Conservation (phyloP, 2,888 invertebrate species). For the Alentia gelatinosa region DNA sequence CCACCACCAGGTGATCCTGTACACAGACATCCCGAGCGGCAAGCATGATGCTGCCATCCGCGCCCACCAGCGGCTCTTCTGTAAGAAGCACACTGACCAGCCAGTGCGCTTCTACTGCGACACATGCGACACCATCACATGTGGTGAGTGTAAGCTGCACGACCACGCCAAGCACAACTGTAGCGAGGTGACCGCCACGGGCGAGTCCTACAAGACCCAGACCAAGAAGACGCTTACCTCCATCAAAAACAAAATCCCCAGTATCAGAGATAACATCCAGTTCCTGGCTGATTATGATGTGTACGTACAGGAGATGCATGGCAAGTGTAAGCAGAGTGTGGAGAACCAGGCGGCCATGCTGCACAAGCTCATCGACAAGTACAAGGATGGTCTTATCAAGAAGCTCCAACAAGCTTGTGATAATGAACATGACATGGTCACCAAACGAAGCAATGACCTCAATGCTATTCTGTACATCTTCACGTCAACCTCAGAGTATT, state of each 20-base stretch:
- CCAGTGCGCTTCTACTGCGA: constrained; percentile 69
- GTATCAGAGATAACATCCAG: constrained; percentile 68
- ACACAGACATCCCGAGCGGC: constrained; percentile 63
- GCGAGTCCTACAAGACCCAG: constrained; percentile 63
- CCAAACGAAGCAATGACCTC: background rate
- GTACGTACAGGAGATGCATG: constrained; percentile 64
- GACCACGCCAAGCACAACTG: constrained; percentile 70
- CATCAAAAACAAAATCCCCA: constrained; percentile 68
- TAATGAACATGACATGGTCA: constrained; percentile 59
- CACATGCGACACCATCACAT: background rate
- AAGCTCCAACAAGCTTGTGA: constrained; percentile 64
- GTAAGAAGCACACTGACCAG: constrained; percentile 67
- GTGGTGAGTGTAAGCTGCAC: constrained; percentile 66
- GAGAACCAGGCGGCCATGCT: constrained; percentile 69
- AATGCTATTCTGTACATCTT: background rate
- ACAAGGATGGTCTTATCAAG: constrained; percentile 64
- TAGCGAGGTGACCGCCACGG: constrained; percentile 47
- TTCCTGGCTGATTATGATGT: constrained; percentile 69
- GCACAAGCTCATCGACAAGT: constrained; percentile 71
- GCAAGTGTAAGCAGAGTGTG: constrained; percentile 63
- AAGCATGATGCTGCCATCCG: constrained; percentile 74
- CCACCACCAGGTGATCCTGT: constrained; percentile 65
- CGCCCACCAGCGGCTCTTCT: constrained; percentile 66
- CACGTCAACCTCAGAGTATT: constrained; percentile 49
- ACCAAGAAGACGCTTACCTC: constrained; percentile 68